phyloP scores from a whole-genome alignment of 2,113 vertebrate species.

The Megaceryle torquata region DNA sequence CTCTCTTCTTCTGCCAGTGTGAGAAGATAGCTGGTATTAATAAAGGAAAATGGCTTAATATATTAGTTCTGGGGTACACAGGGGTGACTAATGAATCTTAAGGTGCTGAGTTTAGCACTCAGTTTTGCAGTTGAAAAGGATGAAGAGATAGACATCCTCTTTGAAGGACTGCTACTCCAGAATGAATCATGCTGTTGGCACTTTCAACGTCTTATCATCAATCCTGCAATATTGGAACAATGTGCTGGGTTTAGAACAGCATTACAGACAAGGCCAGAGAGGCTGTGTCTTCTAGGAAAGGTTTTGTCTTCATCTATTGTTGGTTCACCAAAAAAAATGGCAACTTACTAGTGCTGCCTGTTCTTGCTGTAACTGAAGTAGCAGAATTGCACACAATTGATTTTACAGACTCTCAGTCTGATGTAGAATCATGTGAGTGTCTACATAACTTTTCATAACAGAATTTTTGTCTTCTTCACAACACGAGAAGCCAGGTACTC shows the following conservation, averaged over 20 bases:
- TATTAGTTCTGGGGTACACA: neutral
- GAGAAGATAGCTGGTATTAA: neutral
- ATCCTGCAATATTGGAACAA: neutral
- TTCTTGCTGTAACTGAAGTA: neutral
- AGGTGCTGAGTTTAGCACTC: neutral
- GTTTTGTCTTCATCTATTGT: neutral
- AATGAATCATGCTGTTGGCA: neutral
- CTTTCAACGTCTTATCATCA: neutral
- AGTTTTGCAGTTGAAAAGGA: neutral
- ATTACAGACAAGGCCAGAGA: neutral
- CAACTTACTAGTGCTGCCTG: neutral
- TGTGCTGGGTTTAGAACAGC: neutral
- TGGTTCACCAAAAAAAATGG: neutral
- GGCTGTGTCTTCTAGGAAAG: neutral
- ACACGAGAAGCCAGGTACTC: neutral
- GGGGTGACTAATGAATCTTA: neutral
- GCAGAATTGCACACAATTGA: neutral
- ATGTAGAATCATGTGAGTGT: fast-evolving
- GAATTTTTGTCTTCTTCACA: neutral
- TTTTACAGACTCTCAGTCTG: neutral
- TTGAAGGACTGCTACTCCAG: neutral
- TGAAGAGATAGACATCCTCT: neutral
- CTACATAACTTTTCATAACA: neutral
- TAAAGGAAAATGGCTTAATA: neutral
- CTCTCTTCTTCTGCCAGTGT: neutral